These are phyloP conservation scores for Uria lomvia DNA, from an alignment of 2,113 vertebrate species.

Conservation along the genomic window DNA sequence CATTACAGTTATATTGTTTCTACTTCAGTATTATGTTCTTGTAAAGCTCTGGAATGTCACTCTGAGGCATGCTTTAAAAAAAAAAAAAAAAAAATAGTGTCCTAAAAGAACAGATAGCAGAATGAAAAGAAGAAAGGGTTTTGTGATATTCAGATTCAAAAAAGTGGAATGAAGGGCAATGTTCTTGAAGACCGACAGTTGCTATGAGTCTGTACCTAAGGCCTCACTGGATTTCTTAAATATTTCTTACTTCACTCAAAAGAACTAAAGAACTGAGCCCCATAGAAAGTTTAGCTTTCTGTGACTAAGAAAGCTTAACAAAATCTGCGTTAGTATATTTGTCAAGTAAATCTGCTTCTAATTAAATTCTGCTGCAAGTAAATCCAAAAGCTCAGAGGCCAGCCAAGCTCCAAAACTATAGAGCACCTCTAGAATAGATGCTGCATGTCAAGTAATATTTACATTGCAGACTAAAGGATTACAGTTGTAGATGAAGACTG, in stretches of 20 bases:
- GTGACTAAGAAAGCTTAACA: neutral
- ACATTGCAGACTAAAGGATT: neutral
- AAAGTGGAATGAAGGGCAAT: neutral
- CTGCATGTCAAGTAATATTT: neutral
- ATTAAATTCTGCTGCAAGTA: neutral
- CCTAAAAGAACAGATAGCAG: neutral
- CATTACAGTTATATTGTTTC: neutral
- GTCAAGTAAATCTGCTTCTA: neutral
- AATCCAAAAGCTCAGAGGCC: neutral
- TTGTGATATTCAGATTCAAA: neutral
- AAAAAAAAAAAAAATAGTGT: neutral
- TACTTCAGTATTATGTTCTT: neutral
- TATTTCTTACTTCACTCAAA: neutral
- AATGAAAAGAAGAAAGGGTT: neutral
- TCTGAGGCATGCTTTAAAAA: neutral
- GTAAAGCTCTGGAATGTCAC: neutral
- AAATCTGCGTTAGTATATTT: neutral
- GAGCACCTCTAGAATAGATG: neutral
- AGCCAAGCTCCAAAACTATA: neutral
- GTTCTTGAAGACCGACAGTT: neutral
- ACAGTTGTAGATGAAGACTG: neutral
- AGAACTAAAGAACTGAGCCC: neutral
- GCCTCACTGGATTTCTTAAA: neutral
- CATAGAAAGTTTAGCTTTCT: neutral
- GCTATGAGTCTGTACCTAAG: neutral